phyloP scores from a whole-genome alignment of 2,113 vertebrate genomes.

The Megaleporinus macrocephalus region DNA sequence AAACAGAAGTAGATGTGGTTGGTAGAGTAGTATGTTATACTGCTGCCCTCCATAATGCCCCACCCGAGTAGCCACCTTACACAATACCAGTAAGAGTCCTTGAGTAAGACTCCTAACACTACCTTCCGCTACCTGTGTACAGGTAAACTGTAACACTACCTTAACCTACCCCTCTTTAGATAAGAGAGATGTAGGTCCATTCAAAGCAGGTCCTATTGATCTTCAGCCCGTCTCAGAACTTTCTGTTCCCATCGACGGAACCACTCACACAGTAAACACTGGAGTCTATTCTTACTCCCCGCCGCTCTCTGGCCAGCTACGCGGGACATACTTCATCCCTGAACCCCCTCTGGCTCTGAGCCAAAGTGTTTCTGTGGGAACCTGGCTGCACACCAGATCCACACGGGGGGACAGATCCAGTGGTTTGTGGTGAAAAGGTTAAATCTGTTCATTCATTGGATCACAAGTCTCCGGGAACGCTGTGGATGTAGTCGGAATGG shows the following conservation, averaged over 20 bases:
- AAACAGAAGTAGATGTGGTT: too few relatives aligned
- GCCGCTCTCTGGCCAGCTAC: not conserved
- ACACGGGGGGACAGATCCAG: not conserved
- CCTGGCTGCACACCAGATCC: conserved; percentile 10
- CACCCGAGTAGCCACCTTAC: too few relatives aligned
- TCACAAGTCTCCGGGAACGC: not conserved
- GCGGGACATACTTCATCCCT: not conserved
- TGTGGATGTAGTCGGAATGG: too few relatives aligned
- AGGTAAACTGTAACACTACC: too few relatives aligned
- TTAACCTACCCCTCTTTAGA: too few relatives aligned
- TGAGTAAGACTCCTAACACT: too few relatives aligned
- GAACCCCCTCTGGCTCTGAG: not conserved
- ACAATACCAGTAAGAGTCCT: too few relatives aligned
- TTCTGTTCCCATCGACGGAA: conserved; percentile 19
- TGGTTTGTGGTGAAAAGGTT: not conserved
- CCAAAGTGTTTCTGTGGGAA: conserved; percentile 65
- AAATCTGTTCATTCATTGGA: not conserved
- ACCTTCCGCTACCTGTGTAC: too few relatives aligned
- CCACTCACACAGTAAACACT: conserved; percentile 21
- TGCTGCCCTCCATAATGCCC: too few relatives aligned
- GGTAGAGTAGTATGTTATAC: too few relatives aligned
- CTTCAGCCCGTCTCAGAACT: not conserved
- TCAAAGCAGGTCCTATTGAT: not conserved
- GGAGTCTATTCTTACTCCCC: conserved; percentile 28
- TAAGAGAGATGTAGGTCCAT: too few relatives aligned